These are phyloP conservation scores for Bettongia penicillata DNA, from an alignment of 2,113 vertebrate species.

Conservation along the genomic window DNA sequence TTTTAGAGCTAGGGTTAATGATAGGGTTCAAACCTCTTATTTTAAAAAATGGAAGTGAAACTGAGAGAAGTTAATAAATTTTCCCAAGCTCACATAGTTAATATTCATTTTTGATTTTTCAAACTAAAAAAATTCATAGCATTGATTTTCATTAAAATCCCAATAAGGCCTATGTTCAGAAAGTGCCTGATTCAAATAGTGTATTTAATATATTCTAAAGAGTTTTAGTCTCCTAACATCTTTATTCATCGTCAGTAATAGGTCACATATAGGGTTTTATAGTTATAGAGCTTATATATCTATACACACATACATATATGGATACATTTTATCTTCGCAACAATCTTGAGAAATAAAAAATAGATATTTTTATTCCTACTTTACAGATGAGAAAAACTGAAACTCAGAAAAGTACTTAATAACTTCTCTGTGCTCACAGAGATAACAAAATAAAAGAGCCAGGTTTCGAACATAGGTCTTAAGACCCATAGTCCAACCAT, in stretches of 20 bases:
- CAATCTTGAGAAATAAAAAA: neutral
- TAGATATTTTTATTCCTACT: neutral
- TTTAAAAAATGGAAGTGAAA: neutral
- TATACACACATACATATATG: neutral
- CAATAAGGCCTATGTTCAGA: neutral
- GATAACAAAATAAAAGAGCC: neutral
- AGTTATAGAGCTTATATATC: neutral
- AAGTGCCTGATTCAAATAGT: neutral
- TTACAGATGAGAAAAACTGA: neutral
- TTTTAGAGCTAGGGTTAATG: neutral
- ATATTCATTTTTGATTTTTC: neutral
- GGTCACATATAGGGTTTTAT: neutral
- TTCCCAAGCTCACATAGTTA: neutral
- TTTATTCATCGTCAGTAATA: neutral
- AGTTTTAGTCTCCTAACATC: neutral
- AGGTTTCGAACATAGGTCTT: neutral
- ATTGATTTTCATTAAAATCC: conserved; percentile 42
- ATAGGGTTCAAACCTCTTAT: neutral
- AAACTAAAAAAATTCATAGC: neutral
- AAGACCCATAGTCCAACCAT: neutral
- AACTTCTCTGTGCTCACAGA: neutral
- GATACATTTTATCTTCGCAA: neutral
- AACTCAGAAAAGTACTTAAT: neutral
- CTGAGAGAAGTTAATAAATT: neutral
- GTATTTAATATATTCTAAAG: neutral